Conservation (phyloP, 2,888 invertebrate species). For the Lobophora halterata region DNA sequence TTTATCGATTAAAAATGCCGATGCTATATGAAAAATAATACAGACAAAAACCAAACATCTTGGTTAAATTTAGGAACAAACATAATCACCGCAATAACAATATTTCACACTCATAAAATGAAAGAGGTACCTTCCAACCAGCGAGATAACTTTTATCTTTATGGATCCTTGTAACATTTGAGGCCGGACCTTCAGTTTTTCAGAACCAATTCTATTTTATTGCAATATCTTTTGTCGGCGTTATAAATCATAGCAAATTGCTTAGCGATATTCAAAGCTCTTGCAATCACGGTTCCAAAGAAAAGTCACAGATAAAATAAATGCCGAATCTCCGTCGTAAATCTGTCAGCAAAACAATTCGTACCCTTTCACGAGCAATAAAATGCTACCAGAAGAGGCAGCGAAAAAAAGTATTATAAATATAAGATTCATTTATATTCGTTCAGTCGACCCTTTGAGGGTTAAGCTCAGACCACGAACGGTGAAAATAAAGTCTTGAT, state of each 20-base stretch:
- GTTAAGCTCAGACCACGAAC: slow-evolving; percentile 54
- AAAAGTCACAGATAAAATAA: slow-evolving; percentile 72
- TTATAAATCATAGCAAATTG: slow-evolving; percentile 40
- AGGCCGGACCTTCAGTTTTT: slow-evolving; percentile 17
- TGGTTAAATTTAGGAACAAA: neutral
- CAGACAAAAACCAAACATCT: too few relatives aligned
- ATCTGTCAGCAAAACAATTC: slow-evolving; percentile 80
- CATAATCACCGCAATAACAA: slow-evolving; percentile 15
- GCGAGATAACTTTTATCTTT: slow-evolving; percentile 25
- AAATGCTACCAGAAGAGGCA: slow-evolving; percentile 73
- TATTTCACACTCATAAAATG: slow-evolving; percentile 19
- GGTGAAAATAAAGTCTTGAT: slow-evolving; percentile 34
- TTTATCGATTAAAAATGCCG: too few relatives aligned
- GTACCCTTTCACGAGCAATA: slow-evolving; percentile 80
- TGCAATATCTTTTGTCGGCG: slow-evolving; percentile 21
- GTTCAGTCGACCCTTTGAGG: slow-evolving; percentile 68
- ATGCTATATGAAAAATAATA: too few relatives aligned
- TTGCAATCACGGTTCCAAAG: too few relatives aligned
- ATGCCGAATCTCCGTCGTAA: slow-evolving; percentile 76
- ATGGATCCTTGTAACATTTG: slow-evolving; percentile 21
- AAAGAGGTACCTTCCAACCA: too few relatives aligned
- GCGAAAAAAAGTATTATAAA: slow-evolving; percentile 78
- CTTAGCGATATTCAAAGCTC: slow-evolving; percentile 42
- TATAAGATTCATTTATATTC: slow-evolving; percentile 81
- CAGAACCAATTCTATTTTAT: slow-evolving; percentile 14